phyloP scores from a whole-genome alignment of 2,888 invertebrate species.

The Tyria jacobaeae region DNA sequence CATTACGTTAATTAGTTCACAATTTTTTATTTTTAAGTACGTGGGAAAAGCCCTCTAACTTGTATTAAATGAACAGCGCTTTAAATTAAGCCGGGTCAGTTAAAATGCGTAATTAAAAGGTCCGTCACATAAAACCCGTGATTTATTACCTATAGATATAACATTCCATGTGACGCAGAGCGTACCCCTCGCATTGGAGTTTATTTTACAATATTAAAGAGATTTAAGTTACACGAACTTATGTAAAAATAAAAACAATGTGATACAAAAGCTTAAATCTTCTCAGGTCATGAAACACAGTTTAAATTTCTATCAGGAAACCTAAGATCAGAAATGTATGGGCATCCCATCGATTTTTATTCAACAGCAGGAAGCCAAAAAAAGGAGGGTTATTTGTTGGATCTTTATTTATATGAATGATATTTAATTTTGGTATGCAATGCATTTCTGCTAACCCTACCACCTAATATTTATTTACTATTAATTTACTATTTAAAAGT shows the following conservation, averaged over 20 bases:
- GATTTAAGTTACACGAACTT: neutral
- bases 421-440: no score
- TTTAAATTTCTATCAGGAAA: no score
- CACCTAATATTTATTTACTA: no score
- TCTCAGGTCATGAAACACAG: no score
- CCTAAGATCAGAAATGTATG: no score
- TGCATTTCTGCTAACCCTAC: no score
- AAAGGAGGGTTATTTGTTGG: no score
- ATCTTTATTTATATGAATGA: no score
- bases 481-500: no score
- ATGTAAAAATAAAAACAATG: neutral
- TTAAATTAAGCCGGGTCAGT: conserved; percentile 30
- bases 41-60: conserved; percentile 7
- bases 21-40: conserved; percentile 1
- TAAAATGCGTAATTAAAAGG: conserved; percentile 25
- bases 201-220: neutral
- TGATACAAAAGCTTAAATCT: no score
- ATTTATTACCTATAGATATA: neutral
- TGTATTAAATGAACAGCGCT: conserved; percentile 8
- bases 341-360: no score
- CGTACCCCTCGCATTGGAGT: neutral
- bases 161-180: neutral
- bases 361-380: no score
- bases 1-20: conserved; percentile 5
- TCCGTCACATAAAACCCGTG: conserved; percentile 17